These are phyloP conservation scores for Hyla sarda DNA, from an alignment of 2,113 vertebrate genomes.

Conservation along the genomic window DNA sequence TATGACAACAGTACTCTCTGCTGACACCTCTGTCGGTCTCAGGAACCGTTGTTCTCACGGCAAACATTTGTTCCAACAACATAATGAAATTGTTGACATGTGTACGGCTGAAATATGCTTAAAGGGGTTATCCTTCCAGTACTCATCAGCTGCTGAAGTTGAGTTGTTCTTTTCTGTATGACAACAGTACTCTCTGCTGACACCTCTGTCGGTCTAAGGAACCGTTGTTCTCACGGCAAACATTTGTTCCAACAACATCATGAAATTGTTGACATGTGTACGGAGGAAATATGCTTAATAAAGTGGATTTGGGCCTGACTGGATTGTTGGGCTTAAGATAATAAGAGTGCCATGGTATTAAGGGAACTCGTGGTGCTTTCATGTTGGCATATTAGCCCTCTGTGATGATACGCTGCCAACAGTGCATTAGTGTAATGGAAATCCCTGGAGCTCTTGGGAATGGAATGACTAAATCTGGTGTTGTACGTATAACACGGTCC, in stretches of 20 bases:
- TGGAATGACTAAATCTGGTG: constrained; percentile 16
- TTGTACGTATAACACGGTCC: background rate
- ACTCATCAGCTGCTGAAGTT: too few species aligned
- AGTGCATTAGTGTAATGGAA: background rate
- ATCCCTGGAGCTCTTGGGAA: constrained; percentile 26
- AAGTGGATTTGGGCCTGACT: background rate
- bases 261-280: background rate
- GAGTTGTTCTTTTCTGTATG: too few species aligned
- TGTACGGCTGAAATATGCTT: too few species aligned
- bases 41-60: too few species aligned
- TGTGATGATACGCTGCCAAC: constrained; percentile 19
- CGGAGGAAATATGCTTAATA: background rate
- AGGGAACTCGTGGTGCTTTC: constrained; percentile 41
- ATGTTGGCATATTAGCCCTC: background rate
- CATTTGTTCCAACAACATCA: background rate
- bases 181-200: too few species aligned
- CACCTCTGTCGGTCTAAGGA: too few species aligned
- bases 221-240: background rate
- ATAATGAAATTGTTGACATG: too few species aligned
- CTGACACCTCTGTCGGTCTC: too few species aligned
- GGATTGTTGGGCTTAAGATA: background rate
- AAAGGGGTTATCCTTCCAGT: too few species aligned
- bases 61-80: too few species aligned
- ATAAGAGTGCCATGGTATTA: constrained; percentile 7
- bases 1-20: too few species aligned